Evolutionary conservation across 2,113 vertebrate species (phyloP), one percentile per base, ranked within the genome.

Genomic region (Myanophis thanlyinensis): DNA sequence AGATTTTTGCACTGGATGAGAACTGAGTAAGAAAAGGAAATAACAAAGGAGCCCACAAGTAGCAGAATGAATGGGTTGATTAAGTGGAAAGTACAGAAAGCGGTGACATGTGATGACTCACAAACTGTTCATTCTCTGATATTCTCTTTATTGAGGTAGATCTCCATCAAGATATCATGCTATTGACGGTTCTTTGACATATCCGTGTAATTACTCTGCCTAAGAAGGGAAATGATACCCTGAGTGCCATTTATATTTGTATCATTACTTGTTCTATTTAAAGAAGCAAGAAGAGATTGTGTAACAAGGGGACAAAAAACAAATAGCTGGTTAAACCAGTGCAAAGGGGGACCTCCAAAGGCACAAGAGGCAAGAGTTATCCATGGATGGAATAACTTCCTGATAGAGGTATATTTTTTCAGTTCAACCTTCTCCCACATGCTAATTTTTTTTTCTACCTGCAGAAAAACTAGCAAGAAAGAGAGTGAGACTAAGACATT

Each of bases 71-170:
- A 89, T 30, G 52, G 20, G 40, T 47, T 56, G 91, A 30, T 54
- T 27, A 2, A 5, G 23, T 15, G 90, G 93, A 96, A 94, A 93
- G 88, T 87, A 92, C 87, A 89, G 49, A 89, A 53, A 85, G 49
- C 25, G 13, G 4, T 35, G 35, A 85, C 54, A 27, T 73, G 35
- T 73, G 54, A 89, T 92, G 93, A 91, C 73, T 91, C 87, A 86
- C 48, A 47, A 93, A 20, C 9, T 85, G 89, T 94, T 91, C 80
- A 13, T 49, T 73, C 91, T 90, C 25, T 44, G 1, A 6, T 11
- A 3, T 93, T 87, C 11, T 54, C 94, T 90, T 91, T 12, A 93
- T 52, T 91, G 90, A 93, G 85, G 11, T 0, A 87, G 88, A 91
- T 1, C 35, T 62, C 51, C 84, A 56, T 53, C 89, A 89, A 51